phyloP scores from a whole-genome alignment of 30 jellyfish, hydroid and myxozoan species.

The Turritopsis rubra region DNA sequence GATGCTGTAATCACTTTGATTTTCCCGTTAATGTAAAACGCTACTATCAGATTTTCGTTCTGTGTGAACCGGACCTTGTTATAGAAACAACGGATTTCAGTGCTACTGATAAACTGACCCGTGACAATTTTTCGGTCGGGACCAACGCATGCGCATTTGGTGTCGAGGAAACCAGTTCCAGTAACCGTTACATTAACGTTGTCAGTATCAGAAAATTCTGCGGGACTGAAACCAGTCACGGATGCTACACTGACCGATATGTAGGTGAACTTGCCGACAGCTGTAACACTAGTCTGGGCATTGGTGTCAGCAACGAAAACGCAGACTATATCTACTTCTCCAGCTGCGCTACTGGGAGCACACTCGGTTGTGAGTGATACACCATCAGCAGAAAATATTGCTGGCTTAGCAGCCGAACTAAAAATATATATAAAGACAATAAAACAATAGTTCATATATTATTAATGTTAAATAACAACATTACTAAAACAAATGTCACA shows the following conservation, averaged over 20 bases:
- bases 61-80: neutral
- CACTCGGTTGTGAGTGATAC: neutral
- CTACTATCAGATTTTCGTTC: neutral
- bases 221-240: neutral
- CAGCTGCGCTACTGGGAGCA: neutral
- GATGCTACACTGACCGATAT: neutral
- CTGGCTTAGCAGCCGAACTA: neutral
- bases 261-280: neutral
- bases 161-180: neutral
- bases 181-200: neutral
- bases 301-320: neutral
- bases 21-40: neutral
- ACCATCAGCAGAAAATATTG: neutral
- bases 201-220: neutral
- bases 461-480: too few species aligned
- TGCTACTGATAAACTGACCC: neutral
- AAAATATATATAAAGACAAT: too few species aligned
- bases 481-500: too few species aligned
- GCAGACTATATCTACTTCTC: neutral
- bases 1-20: neutral
- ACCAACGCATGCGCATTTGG: neutral
- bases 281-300: neutral
- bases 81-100: neutral
- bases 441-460: neutral
- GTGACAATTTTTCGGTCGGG: neutral